Base-by-base conservation (phyloP, 2,797 vertebrate genomes). In the Hozukius guyotensis region DNA sequence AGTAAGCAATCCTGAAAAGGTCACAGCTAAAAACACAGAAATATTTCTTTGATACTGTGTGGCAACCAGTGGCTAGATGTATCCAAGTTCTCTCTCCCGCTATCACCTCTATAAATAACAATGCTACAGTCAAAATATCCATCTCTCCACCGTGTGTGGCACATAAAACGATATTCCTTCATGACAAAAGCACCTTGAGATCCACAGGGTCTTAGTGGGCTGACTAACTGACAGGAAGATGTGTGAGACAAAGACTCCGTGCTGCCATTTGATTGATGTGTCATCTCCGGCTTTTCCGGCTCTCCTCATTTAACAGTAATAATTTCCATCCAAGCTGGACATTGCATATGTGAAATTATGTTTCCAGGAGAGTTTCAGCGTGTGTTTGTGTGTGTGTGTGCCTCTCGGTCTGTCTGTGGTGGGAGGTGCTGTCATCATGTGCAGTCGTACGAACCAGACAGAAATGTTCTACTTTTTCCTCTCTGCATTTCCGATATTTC, bases 191-290 rank as follows among this genome's bases (percentile, higher is more conserved):
- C 55, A 27, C 75, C 81, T 67, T 80, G 62, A 82, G 70, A 83
- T 38, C 74, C 75, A 42, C 6, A 12, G 79, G 71, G 68, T 78
- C 64, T 64, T 60, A 60, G 75, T 76, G 80, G 84, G 78, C 27
- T 69, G 85, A 73, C 63, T 60, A 57, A 80, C 77, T 81, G 80
- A 85, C 78, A 89, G 78, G 63, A 84, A 77, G 85, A 85, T 59
- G 80, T 77, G 60, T 75, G 74, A 76, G 81, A 86, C 83, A 87
- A 86, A 91, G 75, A 73, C 31, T 76, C 57, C 42, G 62, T 31
- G 84, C 82, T 86, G 76, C 65, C 71, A 57, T 84, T 80, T 91
- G 93, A 94, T 89, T 88, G 93, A 94, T 93, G 80, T 85, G 83
- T 91, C 87, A 92, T 91, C 87, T 87, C 73, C 24, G 6, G 72